A percentile compares a stretch with the other conserved stretches of the same genome.
Evolutionary conservation across 1,140 invertebrate species (phyloP).

Genomic region (Diploscapter pachys): DNA sequence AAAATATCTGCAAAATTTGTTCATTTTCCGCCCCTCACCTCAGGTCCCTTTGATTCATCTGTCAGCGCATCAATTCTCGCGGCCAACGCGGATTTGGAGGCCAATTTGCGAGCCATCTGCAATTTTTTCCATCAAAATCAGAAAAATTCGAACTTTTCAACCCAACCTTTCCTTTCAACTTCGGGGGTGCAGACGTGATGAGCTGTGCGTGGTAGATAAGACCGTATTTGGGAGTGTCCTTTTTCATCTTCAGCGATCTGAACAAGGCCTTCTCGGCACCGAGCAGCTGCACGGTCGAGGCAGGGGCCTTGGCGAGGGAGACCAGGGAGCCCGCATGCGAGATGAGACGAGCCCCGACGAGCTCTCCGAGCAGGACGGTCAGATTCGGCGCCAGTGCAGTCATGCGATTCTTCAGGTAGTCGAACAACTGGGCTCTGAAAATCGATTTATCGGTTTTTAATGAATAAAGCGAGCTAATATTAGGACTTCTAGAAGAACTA

Average conservation of each 20-base stretch:
- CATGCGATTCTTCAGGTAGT: slow-evolving; percentile 94
- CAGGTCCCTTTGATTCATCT: slow-evolving; percentile 63
- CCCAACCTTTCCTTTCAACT: slow-evolving; percentile 79
- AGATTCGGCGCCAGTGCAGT: slow-evolving; percentile 95
- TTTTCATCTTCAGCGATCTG: slow-evolving; percentile 88
- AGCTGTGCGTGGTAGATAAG: slow-evolving; percentile 93
- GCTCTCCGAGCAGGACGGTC: slow-evolving; percentile 86
- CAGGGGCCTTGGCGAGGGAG: slow-evolving; percentile 86
- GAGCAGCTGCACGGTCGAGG: slow-evolving; percentile 95
- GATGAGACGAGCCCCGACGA: slow-evolving; percentile 90
- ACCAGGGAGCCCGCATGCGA: slow-evolving; percentile 75
- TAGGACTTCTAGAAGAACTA: too few species aligned
- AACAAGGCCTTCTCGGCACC: slow-evolving; percentile 80
- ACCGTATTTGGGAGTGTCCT: slow-evolving; percentile 98
- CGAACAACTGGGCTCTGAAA: slow-evolving; percentile 66
- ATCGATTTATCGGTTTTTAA: not conserved
- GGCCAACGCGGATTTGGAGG: slow-evolving; percentile 87
- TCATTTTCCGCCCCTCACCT: too few species aligned
- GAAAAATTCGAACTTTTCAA: not conserved
- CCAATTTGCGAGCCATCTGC: slow-evolving; percentile 91
- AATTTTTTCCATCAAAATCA: not conserved
- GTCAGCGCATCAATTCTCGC: slow-evolving; percentile 91
- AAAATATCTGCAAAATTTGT: too few species aligned
- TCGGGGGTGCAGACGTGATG: slow-evolving; percentile 78
- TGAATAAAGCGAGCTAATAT: too few species aligned